Percentiles rank a stretch among this genome's conserved stretches.
These are phyloP conservation scores for Datnioides undecimradiatus DNA, from an alignment of 2,113 vertebrate genomes.

Conservation along the genomic window DNA sequence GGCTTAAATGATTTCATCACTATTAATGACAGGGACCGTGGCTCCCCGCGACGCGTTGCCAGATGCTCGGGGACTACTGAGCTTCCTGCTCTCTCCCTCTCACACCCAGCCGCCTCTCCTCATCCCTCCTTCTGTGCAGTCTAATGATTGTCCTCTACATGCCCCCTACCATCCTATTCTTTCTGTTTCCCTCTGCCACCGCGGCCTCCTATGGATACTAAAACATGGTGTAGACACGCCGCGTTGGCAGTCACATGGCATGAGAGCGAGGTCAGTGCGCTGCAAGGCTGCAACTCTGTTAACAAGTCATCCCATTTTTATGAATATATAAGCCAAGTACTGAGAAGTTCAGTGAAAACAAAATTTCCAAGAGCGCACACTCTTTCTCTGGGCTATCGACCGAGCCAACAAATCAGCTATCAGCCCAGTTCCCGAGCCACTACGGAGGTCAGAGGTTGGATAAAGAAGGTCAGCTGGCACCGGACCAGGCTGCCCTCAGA, in stretches of 20 bases:
- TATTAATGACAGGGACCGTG: slow-evolving; percentile 97
- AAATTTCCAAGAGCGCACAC: slow-evolving; percentile 4
- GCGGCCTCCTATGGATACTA: slow-evolving; percentile 48
- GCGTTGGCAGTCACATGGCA: slow-evolving; percentile 21
- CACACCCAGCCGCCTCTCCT: slow-evolving; percentile 82
- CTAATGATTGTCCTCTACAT: slow-evolving; percentile 92
- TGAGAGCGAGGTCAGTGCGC: slow-evolving; percentile 26
- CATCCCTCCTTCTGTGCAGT: slow-evolving; percentile 83
- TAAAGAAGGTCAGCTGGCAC: slow-evolving; percentile 67
- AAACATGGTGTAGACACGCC: slow-evolving; percentile 29
- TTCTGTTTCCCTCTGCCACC: slow-evolving; percentile 82
- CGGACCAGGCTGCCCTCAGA: slow-evolving; percentile 53
- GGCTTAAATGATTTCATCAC: slow-evolving; percentile 99
- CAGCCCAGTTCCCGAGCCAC: slow-evolving; percentile 55
- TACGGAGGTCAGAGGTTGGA: slow-evolving; percentile 63
- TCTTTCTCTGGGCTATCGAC: slow-evolving; percentile 31
- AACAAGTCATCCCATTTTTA: slow-evolving; percentile 45
- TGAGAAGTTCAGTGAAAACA: slow-evolving; percentile 23
- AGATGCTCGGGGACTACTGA: slow-evolving; percentile 97
- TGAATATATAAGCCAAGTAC: slow-evolving; percentile 26
- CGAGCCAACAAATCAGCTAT: slow-evolving; percentile 65
- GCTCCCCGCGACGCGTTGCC: slow-evolving; percentile 91
- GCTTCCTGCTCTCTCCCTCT: slow-evolving; percentile 89
- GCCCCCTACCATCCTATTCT: slow-evolving; percentile 85
- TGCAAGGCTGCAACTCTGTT: slow-evolving; percentile 28